Conservation (phyloP, 2,113 vertebrate genomes). For the Urocolius indicus region DNA sequence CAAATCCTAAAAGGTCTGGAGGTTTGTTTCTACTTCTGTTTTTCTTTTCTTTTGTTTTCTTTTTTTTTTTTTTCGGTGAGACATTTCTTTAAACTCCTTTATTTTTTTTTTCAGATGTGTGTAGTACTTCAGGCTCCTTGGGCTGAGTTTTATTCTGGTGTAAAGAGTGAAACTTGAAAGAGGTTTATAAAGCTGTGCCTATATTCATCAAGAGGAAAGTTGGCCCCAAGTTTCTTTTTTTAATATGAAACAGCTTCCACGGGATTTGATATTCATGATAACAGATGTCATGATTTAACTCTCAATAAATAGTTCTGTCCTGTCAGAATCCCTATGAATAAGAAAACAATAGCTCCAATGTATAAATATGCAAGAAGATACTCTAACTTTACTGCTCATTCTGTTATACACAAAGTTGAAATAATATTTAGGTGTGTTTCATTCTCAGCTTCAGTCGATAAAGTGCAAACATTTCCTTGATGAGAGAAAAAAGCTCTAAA, state of each 20-base stretch:
- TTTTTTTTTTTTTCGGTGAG: background rate
- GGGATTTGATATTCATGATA: slow-evolving; percentile 27
- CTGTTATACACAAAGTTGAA: background rate
- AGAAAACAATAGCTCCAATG: background rate
- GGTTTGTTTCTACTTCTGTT: background rate
- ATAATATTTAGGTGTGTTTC: background rate
- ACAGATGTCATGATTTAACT: slow-evolving; percentile 58
- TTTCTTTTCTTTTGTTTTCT: background rate
- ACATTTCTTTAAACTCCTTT: background rate
- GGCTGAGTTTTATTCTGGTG: background rate
- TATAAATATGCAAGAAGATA: background rate
- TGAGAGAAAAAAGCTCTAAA: background rate
- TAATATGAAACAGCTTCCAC: slow-evolving; percentile 58
- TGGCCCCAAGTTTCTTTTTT: slow-evolving; percentile 28
- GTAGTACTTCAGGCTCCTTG: background rate
- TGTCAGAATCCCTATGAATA: background rate
- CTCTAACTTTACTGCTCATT: background rate
- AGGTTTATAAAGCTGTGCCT: slow-evolving; percentile 26
- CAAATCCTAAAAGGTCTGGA: background rate
- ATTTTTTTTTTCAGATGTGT: background rate
- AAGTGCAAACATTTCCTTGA: background rate
- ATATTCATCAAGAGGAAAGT: slow-evolving; percentile 8
- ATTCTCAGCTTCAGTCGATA: background rate
- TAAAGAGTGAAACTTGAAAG: slow-evolving; percentile 15
- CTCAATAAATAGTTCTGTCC: slow-evolving; percentile 4